Percentiles rank a stretch among this genome's conserved stretches.
These are phyloP conservation scores for Artibeus jamaicensis DNA, from an alignment of 2,797 vertebrate species.

Conservation along the genomic window DNA sequence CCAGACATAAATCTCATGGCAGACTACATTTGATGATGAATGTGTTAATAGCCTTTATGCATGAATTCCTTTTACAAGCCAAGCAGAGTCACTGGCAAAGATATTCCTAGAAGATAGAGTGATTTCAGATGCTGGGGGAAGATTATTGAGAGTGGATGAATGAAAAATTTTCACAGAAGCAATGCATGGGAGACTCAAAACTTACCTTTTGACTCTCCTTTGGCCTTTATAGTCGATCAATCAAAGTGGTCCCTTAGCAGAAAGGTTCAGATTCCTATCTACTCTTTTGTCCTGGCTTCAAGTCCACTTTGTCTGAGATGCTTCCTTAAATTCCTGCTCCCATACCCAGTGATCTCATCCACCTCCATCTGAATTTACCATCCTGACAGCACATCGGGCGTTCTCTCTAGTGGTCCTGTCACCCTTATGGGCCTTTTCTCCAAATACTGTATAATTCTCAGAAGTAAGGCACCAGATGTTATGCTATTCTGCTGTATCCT, in stretches of 20 bases:
- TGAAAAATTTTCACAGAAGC: background rate
- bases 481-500: background rate
- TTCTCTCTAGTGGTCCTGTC: background rate
- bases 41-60: slow-evolving; percentile 62
- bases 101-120: background rate
- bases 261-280: background rate
- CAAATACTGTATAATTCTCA: background rate
- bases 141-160: slow-evolving; percentile 5
- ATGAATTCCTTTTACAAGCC: slow-evolving; percentile 64
- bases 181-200: background rate
- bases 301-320: background rate
- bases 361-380: background rate
- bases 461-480: background rate
- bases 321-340: background rate
- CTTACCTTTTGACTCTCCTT: background rate
- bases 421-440: background rate
- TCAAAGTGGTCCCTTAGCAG: background rate
- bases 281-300: background rate
- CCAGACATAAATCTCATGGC: slow-evolving; percentile 72
- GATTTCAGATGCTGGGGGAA: slow-evolving; percentile 26
- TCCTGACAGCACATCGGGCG: background rate
- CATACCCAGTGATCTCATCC: background rate
- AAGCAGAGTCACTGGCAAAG: background rate
- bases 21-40: slow-evolving; percentile 59
- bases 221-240: background rate